phyloP scores from a whole-genome alignment of 30 jellyfish, hydroid and myxozoan species.

The Euphysa ruthae region DNA sequence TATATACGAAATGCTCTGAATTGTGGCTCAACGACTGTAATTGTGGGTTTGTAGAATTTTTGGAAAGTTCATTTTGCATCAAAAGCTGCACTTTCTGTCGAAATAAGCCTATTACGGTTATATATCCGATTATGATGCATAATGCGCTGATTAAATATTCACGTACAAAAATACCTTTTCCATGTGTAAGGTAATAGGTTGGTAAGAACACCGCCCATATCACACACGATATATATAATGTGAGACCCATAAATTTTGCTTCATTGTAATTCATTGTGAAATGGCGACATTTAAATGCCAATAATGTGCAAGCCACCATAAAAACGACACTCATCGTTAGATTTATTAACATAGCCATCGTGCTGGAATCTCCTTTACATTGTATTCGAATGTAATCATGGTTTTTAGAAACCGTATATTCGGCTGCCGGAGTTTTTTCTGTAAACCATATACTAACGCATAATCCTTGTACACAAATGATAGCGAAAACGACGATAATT shows the following conservation, averaged over 20 bases:
- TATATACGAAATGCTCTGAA: too few relatives aligned
- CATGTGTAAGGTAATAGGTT: slow-evolving; percentile 20
- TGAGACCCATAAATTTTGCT: slow-evolving; percentile 60
- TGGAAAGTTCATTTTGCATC: too few relatives aligned
- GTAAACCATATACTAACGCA: slow-evolving; percentile 54
- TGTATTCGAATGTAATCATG: slow-evolving; percentile 4
- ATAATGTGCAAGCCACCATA: slow-evolving; percentile 67
- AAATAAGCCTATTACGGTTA: slow-evolving; percentile 74
- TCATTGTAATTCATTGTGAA: slow-evolving; percentile 85
- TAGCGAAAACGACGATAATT: slow-evolving; percentile 36
- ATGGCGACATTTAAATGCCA: slow-evolving; percentile 66
- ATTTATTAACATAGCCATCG: slow-evolving; percentile 37
- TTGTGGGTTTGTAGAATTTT: too few relatives aligned
- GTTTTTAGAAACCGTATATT: background rate
- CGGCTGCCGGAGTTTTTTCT: slow-evolving; percentile 21
- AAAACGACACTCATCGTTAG: slow-evolving; percentile 37
- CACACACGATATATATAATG: slow-evolving; percentile 67
- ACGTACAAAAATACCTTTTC: slow-evolving; percentile 27
- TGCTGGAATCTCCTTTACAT: slow-evolving; percentile 34
- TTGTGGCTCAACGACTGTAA: too few relatives aligned
- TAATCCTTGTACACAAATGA: slow-evolving; percentile 30
- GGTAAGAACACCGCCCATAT: slow-evolving; percentile 68
- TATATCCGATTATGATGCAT: slow-evolving; percentile 44
- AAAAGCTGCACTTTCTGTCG: slow-evolving; percentile 57
- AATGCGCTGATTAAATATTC: slow-evolving; percentile 38